A percentile compares a stretch with the other conserved stretches of the same genome.
Conservation (phyloP, 2,888 invertebrate species). For the Sarcophaga rosellei region DNA sequence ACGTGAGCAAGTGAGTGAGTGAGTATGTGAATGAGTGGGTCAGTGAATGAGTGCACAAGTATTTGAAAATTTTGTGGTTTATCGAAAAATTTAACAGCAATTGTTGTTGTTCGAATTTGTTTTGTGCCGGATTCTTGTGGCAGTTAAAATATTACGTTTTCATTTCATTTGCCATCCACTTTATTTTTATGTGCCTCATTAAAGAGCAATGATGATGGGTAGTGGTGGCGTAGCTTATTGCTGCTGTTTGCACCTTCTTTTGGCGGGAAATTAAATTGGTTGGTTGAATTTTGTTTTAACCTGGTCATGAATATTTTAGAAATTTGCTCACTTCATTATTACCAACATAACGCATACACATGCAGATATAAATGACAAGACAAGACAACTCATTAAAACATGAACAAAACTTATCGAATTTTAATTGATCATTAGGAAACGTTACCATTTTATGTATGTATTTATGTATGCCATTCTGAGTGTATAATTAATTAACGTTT, state of each 20-base stretch:
- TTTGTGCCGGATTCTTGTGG: constrained; percentile 40
- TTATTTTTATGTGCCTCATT: constrained; percentile 17
- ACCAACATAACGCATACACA: no score
- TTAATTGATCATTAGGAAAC: no score
- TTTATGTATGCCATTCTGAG: no score
- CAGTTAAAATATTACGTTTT: background rate
- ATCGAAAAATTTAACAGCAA: constrained; percentile 47
- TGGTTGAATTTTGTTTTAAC: background rate
- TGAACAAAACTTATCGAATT: no score
- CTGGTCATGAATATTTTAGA: background rate
- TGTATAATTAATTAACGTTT: no score
- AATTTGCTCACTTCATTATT: background rate
- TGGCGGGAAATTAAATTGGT: constrained; percentile 43
- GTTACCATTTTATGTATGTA: no score
- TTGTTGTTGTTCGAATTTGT: constrained; percentile 36
- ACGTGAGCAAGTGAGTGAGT: background rate
- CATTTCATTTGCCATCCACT: background rate
- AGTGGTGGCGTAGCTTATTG: constrained; percentile 45
- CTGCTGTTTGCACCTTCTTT: constrained; percentile 46
- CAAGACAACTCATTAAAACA: no score
- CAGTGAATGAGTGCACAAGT: background rate
- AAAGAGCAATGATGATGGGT: constrained; percentile 3
- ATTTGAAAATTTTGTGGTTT: constrained; percentile 52
- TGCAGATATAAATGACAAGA: no score
- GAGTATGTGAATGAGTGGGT: background rate